Evolutionary conservation across 2,888 invertebrate species (phyloP), one percentile per base, ranked within the genome.

Genomic region (Pachycephus smyrnensis): DNA sequence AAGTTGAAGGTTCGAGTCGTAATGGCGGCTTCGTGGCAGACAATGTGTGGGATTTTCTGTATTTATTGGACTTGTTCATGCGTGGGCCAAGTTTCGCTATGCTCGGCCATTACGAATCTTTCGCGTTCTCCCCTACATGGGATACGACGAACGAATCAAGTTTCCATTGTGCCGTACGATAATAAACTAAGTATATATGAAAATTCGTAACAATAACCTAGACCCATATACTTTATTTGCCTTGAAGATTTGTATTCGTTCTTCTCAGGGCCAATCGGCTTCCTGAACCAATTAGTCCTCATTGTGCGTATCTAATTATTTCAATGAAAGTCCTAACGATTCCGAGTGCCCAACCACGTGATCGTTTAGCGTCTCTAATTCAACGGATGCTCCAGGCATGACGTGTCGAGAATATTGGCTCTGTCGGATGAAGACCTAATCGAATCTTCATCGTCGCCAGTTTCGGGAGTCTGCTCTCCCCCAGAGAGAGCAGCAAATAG

Each of bases 11-110:
- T 33, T 33, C n/a, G n/a, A 71, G 37, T 75, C n/a, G 23, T 73
- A 78, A 78, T 79, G 75, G 74, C 76, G 74, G 74, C 69, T 71
- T 81, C 76, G 55, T 69, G 75, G 37, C 55, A 76, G 75, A 79
- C 77, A 71, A 12, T 73, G 69, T 75, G 4, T 73, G 75, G 73
- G 78, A 78, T 71, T 78, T 73, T 30, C 40, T 33, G 32, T n/a
- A 40, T 76, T 76, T 79, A 75, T 76, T 73, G 23, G 73, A 78
- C 23, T 73, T 71, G 40, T 77, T 75, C 68, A 32, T 71, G 71
- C 31, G 32, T 32, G 71, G 32, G 32, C 31, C 12, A 71, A 71
- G 12, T 71, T 71, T 71, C 32, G 71, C 55, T 23, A 55, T 55
- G 55, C 55, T 55, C 9, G 23, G 9, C 55, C 55, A 55, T 55